Evolutionary conservation across 2,888 invertebrate species (phyloP).

Genomic region (Stenoptilia bipunctidactyla): DNA sequence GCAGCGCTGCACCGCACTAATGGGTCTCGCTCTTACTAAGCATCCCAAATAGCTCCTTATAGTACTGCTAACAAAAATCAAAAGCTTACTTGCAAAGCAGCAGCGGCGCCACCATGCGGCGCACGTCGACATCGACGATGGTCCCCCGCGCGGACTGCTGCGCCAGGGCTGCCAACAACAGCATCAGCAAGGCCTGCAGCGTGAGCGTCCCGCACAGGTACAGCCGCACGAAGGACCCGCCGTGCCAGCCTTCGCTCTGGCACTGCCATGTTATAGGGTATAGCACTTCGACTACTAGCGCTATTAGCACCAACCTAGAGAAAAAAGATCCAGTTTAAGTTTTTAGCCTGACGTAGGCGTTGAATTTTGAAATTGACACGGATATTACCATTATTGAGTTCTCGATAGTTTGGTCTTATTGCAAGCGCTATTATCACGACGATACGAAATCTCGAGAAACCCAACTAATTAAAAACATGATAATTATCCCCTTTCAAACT

Average conservation of each 20-base stretch:
- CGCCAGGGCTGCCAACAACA: slow-evolving; percentile 75
- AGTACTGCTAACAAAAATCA: too few relatives aligned
- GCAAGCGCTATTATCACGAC: too few relatives aligned
- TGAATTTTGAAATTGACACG: too few relatives aligned
- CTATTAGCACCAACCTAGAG: slow-evolving; percentile 75
- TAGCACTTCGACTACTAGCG: slow-evolving; percentile 74
- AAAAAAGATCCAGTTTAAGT: slow-evolving; percentile 17
- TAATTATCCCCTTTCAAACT: too few relatives aligned
- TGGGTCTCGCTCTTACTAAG: too few relatives aligned
- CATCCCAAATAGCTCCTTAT: too few relatives aligned
- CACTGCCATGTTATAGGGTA: slow-evolving; percentile 79
- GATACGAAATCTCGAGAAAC: too few relatives aligned
- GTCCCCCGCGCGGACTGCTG: slow-evolving; percentile 83
- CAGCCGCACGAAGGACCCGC: slow-evolving; percentile 79
- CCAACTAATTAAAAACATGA: too few relatives aligned
- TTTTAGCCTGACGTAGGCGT: too few relatives aligned
- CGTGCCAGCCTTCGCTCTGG: slow-evolving; percentile 75
- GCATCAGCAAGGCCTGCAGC: slow-evolving; percentile 73
- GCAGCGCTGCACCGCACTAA: too few relatives aligned
- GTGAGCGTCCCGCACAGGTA: slow-evolving; percentile 80
- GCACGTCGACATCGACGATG: slow-evolving; percentile 79
- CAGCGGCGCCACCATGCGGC: slow-evolving; percentile 79
- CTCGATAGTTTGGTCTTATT: too few relatives aligned
- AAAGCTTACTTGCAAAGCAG: slow-evolving; percentile 78
- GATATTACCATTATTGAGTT: too few relatives aligned